Evolutionary conservation across 2,113 vertebrate genomes (phyloP).

Genomic region (Cepphus grylle): DNA sequence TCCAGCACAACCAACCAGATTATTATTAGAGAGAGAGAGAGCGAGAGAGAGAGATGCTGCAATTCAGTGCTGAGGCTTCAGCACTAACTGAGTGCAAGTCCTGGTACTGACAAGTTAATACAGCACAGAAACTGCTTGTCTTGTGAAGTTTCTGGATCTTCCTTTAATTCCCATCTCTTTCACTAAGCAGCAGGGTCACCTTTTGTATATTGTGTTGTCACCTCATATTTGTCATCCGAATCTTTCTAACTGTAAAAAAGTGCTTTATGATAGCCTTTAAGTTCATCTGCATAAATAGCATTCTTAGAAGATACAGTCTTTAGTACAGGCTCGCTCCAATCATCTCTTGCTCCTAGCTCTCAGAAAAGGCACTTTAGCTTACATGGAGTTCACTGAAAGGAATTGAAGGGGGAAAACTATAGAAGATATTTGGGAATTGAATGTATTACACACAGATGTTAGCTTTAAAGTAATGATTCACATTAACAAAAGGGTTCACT

Average conservation of each 20-base stretch:
- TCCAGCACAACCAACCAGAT: not conserved
- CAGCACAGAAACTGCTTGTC: not conserved
- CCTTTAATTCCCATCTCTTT: not conserved
- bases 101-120: not conserved
- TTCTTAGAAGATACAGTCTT: not conserved
- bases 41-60: not conserved
- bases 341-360: not conserved
- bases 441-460: not conserved
- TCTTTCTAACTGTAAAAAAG: not conserved
- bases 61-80: not conserved
- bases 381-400: not conserved
- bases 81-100: not conserved
- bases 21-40: not conserved
- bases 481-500: not conserved
- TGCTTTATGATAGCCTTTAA: not conserved
- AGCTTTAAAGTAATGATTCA: not conserved
- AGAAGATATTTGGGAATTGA: not conserved
- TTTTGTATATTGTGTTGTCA: not conserved
- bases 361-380: not conserved
- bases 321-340: not conserved
- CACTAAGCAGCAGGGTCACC: not conserved
- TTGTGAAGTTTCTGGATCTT: not conserved
- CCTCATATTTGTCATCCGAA: not conserved
- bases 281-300: not conserved
- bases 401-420: not conserved